phyloP scores from a whole-genome alignment of 2,888 invertebrate species.

The Parascotia fuliginaria region DNA sequence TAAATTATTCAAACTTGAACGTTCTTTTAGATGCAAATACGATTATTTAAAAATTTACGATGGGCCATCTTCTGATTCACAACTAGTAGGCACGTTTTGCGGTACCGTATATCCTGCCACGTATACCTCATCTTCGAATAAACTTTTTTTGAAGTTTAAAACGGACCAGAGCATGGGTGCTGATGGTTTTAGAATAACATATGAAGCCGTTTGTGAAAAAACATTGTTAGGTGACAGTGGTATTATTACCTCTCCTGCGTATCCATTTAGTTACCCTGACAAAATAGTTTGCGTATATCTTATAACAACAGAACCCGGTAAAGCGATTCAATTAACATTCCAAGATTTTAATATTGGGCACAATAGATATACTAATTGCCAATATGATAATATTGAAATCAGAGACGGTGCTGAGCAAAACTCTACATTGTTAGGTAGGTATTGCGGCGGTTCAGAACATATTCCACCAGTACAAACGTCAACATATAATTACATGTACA shows the following conservation, averaged over 20 bases:
- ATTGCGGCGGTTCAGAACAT: slow-evolving; percentile 86
- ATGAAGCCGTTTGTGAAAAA: slow-evolving; percentile 65
- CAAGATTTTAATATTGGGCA: slow-evolving; percentile 88
- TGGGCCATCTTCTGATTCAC: slow-evolving; percentile 86
- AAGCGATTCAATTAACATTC: slow-evolving; percentile 88
- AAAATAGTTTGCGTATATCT: slow-evolving; percentile 88
- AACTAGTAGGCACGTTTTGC: slow-evolving; percentile 90
- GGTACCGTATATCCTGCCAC: slow-evolving; percentile 87
- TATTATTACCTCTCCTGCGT: slow-evolving; percentile 89
- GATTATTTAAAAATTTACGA: slow-evolving; percentile 89
- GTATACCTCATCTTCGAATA: slow-evolving; percentile 86
- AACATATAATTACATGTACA: slow-evolving; percentile 89
- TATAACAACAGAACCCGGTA: slow-evolving; percentile 87
- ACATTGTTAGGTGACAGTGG: slow-evolving; percentile 85
- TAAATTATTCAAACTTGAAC: slow-evolving; percentile 87
- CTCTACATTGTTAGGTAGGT: slow-evolving; percentile 87
- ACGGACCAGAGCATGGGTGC: slow-evolving; percentile 61
- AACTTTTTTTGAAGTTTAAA: slow-evolving; percentile 81
- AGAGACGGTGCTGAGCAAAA: slow-evolving; percentile 89
- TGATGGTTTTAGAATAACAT: slow-evolving; percentile 66
- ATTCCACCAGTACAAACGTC: slow-evolving; percentile 87
- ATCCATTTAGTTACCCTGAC: slow-evolving; percentile 89
- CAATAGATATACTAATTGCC: slow-evolving; percentile 58
- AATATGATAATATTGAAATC: slow-evolving; percentile 83
- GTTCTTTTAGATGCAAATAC: slow-evolving; percentile 83